Percentiles rank a stretch among this genome's conserved stretches.
Evolutionary conservation across 2,113 vertebrate species (phyloP).

Genomic region (Passer montanus): DNA sequence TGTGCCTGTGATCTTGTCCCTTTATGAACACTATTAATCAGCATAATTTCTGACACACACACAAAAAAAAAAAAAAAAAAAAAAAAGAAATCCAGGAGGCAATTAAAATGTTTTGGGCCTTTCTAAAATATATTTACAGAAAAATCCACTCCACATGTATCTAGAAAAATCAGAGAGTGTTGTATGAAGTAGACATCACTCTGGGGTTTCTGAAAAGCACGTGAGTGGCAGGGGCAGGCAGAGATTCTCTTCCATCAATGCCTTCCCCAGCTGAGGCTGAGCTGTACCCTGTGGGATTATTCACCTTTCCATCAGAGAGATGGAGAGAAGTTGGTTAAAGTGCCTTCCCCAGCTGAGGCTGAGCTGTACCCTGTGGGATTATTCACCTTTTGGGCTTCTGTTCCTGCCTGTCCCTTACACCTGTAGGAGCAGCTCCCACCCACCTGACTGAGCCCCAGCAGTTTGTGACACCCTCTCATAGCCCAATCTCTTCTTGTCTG

Average conservation of each 20-base stretch:
- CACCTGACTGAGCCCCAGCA: background rate
- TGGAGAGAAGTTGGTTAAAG: too few relatives aligned
- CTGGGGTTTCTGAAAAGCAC: background rate
- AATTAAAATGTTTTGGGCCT: background rate
- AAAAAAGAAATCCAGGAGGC: background rate
- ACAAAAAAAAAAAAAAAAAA: background rate
- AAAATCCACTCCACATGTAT: background rate
- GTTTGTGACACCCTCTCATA: accelerated
- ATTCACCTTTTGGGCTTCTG: background rate
- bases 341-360: background rate
- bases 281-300: background rate
- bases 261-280: background rate
- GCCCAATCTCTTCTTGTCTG: background rate
- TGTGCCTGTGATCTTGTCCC: background rate
- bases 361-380: background rate
- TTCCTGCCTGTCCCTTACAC: background rate
- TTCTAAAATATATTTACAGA: background rate
- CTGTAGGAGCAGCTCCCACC: background rate
- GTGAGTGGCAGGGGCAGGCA: background rate
- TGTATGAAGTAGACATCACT: background rate
- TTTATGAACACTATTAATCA: background rate
- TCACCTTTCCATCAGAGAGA: background rate
- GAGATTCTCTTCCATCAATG: background rate
- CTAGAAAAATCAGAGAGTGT: background rate
- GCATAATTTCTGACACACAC: background rate